phyloP scores from a whole-genome alignment of 2,113 vertebrate genomes.

The Pan paniscus region DNA sequence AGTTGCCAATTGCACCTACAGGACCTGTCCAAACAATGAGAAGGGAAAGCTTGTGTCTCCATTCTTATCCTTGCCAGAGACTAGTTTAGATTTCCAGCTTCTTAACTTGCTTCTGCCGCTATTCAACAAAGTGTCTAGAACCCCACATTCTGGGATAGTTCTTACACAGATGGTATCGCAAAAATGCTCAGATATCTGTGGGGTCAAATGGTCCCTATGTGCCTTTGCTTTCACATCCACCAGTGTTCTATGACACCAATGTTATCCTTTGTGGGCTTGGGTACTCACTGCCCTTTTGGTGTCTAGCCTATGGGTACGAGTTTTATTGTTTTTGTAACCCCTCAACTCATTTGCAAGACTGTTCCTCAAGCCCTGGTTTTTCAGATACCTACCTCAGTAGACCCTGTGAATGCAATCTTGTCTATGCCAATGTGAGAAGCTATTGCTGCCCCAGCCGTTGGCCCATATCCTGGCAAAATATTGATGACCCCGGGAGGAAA shows the following conservation, averaged over 20 bases:
- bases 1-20: neutral
- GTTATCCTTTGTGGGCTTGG: neutral
- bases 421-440: conserved; percentile 96
- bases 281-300: neutral
- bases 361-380: neutral
- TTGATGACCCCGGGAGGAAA: conserved; percentile 99
- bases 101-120: neutral
- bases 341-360: neutral
- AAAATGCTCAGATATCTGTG: neutral
- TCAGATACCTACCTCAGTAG: conserved; percentile 92
- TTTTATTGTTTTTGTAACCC: neutral
- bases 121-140: neutral
- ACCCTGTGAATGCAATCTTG: conserved; percentile 99
- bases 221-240: neutral
- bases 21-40: neutral
- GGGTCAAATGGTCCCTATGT: neutral
- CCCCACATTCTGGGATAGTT: neutral
- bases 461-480: conserved; percentile 98
- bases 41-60: neutral
- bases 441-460: conserved; percentile 95
- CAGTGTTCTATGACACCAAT: neutral
- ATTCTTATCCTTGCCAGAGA: neutral
- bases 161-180: neutral
- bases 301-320: neutral
- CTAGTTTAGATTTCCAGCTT: neutral